A percentile compares a stretch with the other conserved stretches of the same genome.
Evolutionary conservation across 2,113 vertebrate genomes (phyloP).

Genomic region (Notechis scutatus): DNA sequence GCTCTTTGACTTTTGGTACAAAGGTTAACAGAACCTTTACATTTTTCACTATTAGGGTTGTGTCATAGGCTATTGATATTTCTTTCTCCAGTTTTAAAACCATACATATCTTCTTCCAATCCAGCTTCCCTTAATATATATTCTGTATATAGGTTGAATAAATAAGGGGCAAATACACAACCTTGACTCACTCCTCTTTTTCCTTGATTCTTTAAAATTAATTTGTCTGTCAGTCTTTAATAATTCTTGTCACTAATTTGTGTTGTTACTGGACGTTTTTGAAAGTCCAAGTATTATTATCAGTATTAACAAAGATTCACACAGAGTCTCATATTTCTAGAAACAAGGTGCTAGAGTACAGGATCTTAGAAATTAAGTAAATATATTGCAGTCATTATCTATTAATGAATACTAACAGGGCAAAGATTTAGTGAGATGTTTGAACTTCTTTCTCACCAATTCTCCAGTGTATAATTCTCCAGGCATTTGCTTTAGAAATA

Average conservation of each 20-base stretch:
- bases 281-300: not conserved
- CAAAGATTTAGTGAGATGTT: not conserved
- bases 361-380: not conserved
- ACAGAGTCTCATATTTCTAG: not conserved
- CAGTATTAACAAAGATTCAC: not conserved
- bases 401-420: not conserved
- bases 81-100: too few relatives aligned
- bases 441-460: not conserved
- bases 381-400: not conserved
- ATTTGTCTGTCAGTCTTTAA: not conserved
- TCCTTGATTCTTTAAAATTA: not conserved
- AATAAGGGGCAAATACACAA: too few relatives aligned
- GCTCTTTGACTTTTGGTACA: too few relatives aligned
- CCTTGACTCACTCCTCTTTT: too few relatives aligned
- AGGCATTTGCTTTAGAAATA: not conserved
- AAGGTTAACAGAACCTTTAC: too few relatives aligned
- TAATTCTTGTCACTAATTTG: not conserved
- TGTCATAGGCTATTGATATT: too few relatives aligned
- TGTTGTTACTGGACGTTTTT: not conserved
- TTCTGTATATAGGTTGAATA: too few relatives aligned
- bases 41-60: too few relatives aligned
- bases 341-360: not conserved
- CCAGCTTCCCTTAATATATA: too few relatives aligned
- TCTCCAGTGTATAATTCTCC: not conserved
- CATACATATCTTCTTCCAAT: too few relatives aligned